Conservation (phyloP, 2,888 invertebrate genomes). For the Mamestra brassicae region DNA sequence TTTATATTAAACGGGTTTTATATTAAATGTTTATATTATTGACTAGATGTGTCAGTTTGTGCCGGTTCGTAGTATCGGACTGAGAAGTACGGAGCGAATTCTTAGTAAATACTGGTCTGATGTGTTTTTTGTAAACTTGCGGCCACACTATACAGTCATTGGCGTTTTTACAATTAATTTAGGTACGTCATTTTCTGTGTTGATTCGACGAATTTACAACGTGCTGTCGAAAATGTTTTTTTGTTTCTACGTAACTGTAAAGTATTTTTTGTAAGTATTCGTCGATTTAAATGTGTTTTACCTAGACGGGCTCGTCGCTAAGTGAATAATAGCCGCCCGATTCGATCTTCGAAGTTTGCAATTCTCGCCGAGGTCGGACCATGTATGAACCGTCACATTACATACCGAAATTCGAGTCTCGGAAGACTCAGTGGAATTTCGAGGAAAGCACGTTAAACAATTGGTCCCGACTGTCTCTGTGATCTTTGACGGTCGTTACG, state of each 20-base stretch:
- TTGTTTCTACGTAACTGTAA: neutral
- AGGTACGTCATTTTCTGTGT: neutral
- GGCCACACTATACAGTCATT: slow-evolving; percentile 5
- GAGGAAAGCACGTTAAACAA: too few relatives aligned
- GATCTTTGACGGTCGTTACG: too few relatives aligned
- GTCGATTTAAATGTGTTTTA: neutral
- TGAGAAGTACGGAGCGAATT: slow-evolving; percentile 19
- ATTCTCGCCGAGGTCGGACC: too few relatives aligned
- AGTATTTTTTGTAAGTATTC: neutral
- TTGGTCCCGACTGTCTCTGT: too few relatives aligned
- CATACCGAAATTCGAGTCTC: too few relatives aligned
- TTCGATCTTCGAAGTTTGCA: too few relatives aligned
- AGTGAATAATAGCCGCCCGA: too few relatives aligned
- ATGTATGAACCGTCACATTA: too few relatives aligned
- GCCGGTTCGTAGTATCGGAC: slow-evolving; percentile 29
- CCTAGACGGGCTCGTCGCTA: too few relatives aligned
- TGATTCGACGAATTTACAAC: slow-evolving; percentile 1
- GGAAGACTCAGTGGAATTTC: too few relatives aligned
- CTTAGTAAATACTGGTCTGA: slow-evolving; percentile 10
- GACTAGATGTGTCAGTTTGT: slow-evolving; percentile 60
- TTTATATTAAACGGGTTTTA: slow-evolving; percentile 23
- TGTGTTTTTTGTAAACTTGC: slow-evolving; percentile 38
- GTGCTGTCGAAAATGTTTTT: neutral
- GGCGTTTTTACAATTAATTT: neutral
- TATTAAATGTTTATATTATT: slow-evolving; percentile 14